These are phyloP conservation scores for Drosophila fulvimacula DNA, from an alignment of 2,888 invertebrate genomes.

Conservation along the genomic window DNA sequence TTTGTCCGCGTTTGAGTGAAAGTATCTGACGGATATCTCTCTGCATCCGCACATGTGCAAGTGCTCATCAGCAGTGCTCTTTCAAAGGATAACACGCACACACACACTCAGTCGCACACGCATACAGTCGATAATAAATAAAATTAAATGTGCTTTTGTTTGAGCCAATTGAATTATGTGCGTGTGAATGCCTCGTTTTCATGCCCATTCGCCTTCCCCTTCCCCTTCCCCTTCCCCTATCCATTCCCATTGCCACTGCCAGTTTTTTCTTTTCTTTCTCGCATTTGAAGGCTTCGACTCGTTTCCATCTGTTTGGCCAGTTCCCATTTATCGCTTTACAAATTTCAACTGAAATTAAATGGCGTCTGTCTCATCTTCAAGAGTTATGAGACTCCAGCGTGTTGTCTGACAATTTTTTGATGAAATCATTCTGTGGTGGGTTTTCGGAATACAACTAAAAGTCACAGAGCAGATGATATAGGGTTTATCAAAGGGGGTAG, in stretches of 20 bases:
- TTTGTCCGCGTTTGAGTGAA: conserved; percentile 69
- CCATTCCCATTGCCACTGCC: conserved; percentile 1
- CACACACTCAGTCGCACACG: conserved; percentile 13
- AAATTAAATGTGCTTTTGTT: conserved; percentile 79
- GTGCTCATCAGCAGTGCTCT: conserved; percentile 53
- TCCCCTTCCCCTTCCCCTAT: conserved; percentile 24
- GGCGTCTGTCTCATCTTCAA: conserved; percentile 39
- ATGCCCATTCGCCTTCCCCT: conserved; percentile 24
- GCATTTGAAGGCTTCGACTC: conserved; percentile 26
- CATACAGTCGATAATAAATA: conserved; percentile 67
- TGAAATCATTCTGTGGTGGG: conserved; percentile 42
- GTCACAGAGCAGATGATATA: background rate
- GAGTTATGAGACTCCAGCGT: conserved; percentile 49
- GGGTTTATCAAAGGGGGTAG: background rate
- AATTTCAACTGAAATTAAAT: conserved; percentile 49
- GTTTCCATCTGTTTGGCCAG: conserved; percentile 38
- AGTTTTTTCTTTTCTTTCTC: conserved; percentile 31
- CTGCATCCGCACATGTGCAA: conserved; percentile 51
- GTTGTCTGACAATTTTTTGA: conserved; percentile 42
- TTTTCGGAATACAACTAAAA: conserved; percentile 7
- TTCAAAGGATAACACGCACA: conserved; percentile 56
- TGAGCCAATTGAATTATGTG: conserved; percentile 82
- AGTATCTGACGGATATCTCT: conserved; percentile 69
- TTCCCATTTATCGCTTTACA: conserved; percentile 54
- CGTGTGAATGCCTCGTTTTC: conserved; percentile 76